Percentiles rank a stretch among this genome's conserved stretches.
These are phyloP conservation scores for Tetanocera ferruginea DNA, from an alignment of 2,888 invertebrate species.

Conservation along the genomic window DNA sequence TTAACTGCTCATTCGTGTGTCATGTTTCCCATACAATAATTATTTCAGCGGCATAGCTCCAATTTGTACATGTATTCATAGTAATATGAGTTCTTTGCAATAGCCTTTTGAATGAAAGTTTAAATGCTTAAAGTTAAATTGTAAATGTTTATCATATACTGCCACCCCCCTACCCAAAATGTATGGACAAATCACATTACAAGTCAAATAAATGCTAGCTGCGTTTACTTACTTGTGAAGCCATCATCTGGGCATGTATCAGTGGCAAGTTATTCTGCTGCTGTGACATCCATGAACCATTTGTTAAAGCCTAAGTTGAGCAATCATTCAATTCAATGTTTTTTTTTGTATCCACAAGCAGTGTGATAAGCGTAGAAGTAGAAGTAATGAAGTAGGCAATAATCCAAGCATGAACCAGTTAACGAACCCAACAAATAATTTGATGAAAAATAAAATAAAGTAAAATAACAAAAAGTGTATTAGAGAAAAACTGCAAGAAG, in stretches of 20 bases:
- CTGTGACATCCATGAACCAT: slow-evolving; percentile 64
- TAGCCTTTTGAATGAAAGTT: too few relatives aligned
- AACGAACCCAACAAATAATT: background rate
- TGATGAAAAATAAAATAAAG: slow-evolving; percentile 29
- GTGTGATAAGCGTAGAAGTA: slow-evolving; percentile 14
- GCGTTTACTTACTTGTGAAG: slow-evolving; percentile 56
- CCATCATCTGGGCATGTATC: slow-evolving; percentile 68
- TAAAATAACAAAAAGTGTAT: slow-evolving; percentile 53
- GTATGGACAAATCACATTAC: too few relatives aligned
- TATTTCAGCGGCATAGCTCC: too few relatives aligned
- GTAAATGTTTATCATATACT: too few relatives aligned
- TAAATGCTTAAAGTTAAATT: too few relatives aligned
- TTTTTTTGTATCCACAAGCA: background rate
- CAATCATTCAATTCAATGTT: background rate
- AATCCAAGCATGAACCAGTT: slow-evolving; percentile 12
- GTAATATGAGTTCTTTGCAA: too few relatives aligned
- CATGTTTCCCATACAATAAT: too few relatives aligned
- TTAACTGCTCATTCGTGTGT: too few relatives aligned
- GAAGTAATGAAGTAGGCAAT: background rate
- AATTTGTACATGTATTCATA: too few relatives aligned
- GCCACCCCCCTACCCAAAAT: too few relatives aligned
- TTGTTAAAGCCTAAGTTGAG: slow-evolving; percentile 56
- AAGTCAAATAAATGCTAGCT: background rate
- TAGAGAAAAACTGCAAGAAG: slow-evolving; percentile 32
- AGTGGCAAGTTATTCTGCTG: slow-evolving; percentile 61